These are phyloP conservation scores for Eugnorisma glareosa DNA, from an alignment of 2,888 invertebrate genomes.

Conservation along the genomic window DNA sequence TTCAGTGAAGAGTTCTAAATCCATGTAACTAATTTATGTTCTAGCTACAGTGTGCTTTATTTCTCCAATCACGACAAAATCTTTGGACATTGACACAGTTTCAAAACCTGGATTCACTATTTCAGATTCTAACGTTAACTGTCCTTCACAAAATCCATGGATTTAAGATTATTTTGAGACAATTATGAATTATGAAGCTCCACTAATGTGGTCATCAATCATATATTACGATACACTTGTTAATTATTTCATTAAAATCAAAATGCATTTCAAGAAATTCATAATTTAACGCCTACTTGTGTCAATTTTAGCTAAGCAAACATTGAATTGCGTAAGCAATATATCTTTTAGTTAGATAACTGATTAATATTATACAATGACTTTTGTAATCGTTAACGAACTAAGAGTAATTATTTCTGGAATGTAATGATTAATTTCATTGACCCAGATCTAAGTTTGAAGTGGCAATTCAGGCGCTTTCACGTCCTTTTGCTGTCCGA, in stretches of 20 bases:
- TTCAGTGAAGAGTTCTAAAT: too few species aligned
- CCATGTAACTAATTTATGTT: neutral
- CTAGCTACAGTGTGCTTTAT: neutral
- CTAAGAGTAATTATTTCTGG: neutral
- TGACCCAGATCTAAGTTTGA: neutral
- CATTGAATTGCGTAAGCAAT: slow-evolving; percentile 24
- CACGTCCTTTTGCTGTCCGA: neutral
- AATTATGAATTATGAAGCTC: slow-evolving; percentile 34
- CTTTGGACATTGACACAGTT: neutral
- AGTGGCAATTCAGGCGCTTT: neutral
- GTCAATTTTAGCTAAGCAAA: slow-evolving; percentile 30
- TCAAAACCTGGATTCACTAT: slow-evolving; percentile 8
- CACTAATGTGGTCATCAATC: slow-evolving; percentile 48
- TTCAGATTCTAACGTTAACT: slow-evolving; percentile 2
- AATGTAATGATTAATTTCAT: neutral
- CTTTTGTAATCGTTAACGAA: slow-evolving; percentile 1
- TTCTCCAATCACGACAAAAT: neutral
- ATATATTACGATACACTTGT: slow-evolving; percentile 45
- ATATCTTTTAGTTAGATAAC: slow-evolving; percentile 17
- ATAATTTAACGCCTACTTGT: slow-evolving; percentile 57
- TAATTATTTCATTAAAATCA: slow-evolving; percentile 56
- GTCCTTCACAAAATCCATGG: slow-evolving; percentile 13
- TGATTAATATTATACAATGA: slow-evolving; percentile 12
- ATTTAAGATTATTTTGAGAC: slow-evolving; percentile 22
- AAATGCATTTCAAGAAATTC: slow-evolving; percentile 33